Base-by-base conservation (phyloP, 2,888 invertebrate genomes). In the Falcaria lacertinaria region DNA sequence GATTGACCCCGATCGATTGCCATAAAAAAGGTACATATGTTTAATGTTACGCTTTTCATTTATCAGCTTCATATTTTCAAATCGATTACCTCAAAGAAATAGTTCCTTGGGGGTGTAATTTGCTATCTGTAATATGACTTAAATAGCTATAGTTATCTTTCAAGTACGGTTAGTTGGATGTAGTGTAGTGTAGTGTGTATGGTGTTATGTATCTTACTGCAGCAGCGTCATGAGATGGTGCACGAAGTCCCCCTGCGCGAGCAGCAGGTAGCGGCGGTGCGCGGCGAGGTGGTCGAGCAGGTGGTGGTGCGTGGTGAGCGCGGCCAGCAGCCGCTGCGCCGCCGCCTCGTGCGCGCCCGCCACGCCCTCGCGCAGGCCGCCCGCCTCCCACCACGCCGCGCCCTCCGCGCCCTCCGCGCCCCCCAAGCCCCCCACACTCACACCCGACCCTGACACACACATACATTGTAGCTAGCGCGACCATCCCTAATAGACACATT, bases 191-290 rank as follows among this genome's bases (percentile, higher is more conserved):
- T 2, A 13, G n/a, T 28, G 8, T 16, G 7, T 28, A 17, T 15
- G 33, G 13, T 32, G 3, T 7, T n/a, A 33, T 13, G 17, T 17
- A 33, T 42, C 93, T 90, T 84, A 97, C 97, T 95, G 95, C 50
- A 98, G 84, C 47, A 98, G 90, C 64, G 97, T 96, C 93, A 99
- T 95, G 42, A 99, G 92, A 70, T 97, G 95, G 67, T 96, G 93
- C 62, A 98, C 97, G 80, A 98, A 98, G 87, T 99, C 98, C 0
- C 98, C 98, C 89, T 98, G 98, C 11, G 97, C 97, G 11, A 99
- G 91, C 42, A 99, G 90, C 64, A 99, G 87, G 83, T 98, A 98
- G 46, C 96, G 92, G 52, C 97, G 91, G 81, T 98, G 94, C 15
- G 97, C 97, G 66, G 96, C 94, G 41, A 98, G 91, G 85, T 98